These are phyloP conservation scores for Megamerina dolium DNA, from an alignment of 2,888 invertebrate species.

Conservation along the genomic window DNA sequence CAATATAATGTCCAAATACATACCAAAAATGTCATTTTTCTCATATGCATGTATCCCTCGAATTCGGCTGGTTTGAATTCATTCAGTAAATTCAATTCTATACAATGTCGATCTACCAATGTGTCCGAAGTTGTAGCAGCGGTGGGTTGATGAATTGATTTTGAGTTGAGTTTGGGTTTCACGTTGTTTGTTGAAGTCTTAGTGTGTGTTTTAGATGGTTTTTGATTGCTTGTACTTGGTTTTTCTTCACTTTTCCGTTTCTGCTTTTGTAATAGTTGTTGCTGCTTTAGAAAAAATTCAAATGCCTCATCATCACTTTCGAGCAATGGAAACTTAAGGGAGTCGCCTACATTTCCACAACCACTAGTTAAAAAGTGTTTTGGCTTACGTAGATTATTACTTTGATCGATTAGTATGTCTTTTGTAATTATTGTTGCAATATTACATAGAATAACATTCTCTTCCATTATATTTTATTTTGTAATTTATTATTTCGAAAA, in stretches of 20 bases:
- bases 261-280: conserved; percentile 19
- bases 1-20: too few species aligned
- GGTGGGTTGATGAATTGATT: neutral
- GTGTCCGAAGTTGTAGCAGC: neutral
- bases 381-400: conserved; percentile 19
- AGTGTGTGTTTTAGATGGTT: neutral
- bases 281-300: conserved; percentile 24
- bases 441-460: conserved; percentile 40
- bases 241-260: neutral
- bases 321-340: conserved; percentile 27
- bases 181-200: neutral
- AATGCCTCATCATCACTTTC: conserved; percentile 32
- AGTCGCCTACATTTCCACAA: too few species aligned
- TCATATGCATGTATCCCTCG: conserved; percentile 39
- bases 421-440: conserved; percentile 44
- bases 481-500: neutral
- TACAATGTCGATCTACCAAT: conserved; percentile 19
- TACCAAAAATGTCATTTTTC: conserved; percentile 40
- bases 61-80: conserved; percentile 35
- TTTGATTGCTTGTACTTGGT: neutral
- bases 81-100: conserved; percentile 39
- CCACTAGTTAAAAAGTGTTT: conserved; percentile 6
- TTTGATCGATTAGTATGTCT: conserved; percentile 39
- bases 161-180: neutral
- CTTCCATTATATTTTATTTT: conserved; percentile 32